Conservation (phyloP, 2,888 invertebrate genomes). For the Polyommatus iphigenia region DNA sequence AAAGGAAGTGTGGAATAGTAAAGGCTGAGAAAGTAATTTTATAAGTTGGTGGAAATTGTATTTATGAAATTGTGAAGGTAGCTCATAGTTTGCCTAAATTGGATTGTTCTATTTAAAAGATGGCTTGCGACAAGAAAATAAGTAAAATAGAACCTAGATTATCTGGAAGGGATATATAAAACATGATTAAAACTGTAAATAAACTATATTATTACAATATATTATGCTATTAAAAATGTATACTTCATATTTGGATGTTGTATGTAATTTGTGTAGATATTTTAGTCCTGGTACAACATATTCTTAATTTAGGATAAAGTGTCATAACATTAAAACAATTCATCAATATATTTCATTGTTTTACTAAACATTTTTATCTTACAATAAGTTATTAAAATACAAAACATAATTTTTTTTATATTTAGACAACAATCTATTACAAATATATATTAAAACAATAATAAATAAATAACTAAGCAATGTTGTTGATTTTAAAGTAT, state of each 20-base stretch:
- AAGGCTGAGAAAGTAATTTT: not conserved
- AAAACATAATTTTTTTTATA: not conserved
- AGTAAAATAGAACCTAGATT: not conserved
- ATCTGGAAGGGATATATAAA: not conserved
- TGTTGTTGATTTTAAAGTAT: not conserved
- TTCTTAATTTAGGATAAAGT: not conserved
- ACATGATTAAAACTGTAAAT: not conserved
- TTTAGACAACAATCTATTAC: not conserved
- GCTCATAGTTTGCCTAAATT: too few species aligned
- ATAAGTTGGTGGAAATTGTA: not conserved
- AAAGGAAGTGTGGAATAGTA: not conserved
- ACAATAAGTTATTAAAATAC: not conserved
- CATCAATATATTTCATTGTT: not conserved
- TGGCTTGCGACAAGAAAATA: too few species aligned
- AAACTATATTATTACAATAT: not conserved
- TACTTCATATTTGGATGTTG: not conserved
- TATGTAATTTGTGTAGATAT: too few species aligned
- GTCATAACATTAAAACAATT: not conserved
- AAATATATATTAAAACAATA: not conserved
- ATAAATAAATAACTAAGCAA: not conserved
- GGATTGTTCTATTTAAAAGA: too few species aligned
- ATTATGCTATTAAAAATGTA: not conserved
- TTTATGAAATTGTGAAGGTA: not conserved
- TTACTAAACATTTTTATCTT: not conserved
- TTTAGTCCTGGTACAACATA: not conserved